A percentile compares a stretch with the other conserved stretches of the same genome.
phyloP scores from a whole-genome alignment of 2,888 invertebrate genomes.

The Spialia ferax region DNA sequence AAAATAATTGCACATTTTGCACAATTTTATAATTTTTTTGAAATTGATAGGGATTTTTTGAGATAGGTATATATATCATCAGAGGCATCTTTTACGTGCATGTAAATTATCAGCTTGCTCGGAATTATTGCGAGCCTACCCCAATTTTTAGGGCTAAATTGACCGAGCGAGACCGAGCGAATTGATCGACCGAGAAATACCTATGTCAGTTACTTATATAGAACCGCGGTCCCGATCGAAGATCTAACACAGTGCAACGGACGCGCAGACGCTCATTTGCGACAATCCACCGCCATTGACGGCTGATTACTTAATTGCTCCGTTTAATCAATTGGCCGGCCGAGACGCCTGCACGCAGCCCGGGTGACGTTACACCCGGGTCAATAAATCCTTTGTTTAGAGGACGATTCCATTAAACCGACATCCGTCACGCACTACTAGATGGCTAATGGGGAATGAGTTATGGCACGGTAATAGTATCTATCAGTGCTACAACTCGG shows the following conservation, averaged over 20 bases:
- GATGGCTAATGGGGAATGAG: not conserved
- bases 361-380: slow-evolving; percentile 51
- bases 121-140: too few species aligned
- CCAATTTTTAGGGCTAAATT: too few species aligned
- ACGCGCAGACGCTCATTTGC: slow-evolving; percentile 5
- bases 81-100: too few species aligned
- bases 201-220: not conserved
- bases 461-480: not conserved
- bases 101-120: too few species aligned
- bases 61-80: too few species aligned
- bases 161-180: too few species aligned
- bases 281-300: slow-evolving; percentile 56
- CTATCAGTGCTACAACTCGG: too few species aligned
- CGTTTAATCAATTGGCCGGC: slow-evolving; percentile 82
- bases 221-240: too few species aligned
- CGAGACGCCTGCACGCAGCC: slow-evolving; percentile 54
- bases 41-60: too few species aligned
- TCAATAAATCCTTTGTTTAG: slow-evolving; percentile 77
- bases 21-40: too few species aligned
- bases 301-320: slow-evolving; percentile 85
- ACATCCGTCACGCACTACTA: slow-evolving; percentile 15
- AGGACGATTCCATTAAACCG: slow-evolving; percentile 69
- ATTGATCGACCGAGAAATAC: too few species aligned
- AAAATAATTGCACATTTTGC: too few species aligned
- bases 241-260: not conserved